Evolutionary conservation across 2,888 invertebrate genomes (phyloP), one percentile per base, ranked within the genome.

Genomic region (Pollenia angustigena): DNA sequence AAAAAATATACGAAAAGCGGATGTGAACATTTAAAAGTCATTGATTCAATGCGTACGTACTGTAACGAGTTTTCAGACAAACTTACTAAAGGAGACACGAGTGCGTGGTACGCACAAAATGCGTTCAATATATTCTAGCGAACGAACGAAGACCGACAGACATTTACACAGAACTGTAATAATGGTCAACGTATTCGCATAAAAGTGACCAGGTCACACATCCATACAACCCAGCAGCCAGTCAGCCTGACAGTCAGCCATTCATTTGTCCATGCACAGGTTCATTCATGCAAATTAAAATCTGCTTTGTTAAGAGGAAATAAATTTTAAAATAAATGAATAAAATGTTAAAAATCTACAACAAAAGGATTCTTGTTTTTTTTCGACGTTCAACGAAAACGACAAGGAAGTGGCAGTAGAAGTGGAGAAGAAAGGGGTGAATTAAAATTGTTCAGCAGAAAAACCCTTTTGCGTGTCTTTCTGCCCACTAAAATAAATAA

Each of bases 311-410:
- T 85, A 81, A 79, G 85, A 85, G 81, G 82, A 88, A 89, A 88
- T 88, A 88, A 88, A 89, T 89, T 89, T 87, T 88, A 86, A 89
- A 89, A 88, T 89, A 88, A 89, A 89, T 89, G 87, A 88, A 87
- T 85, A 82, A 85, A 87, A 85, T 85, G 81, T 78, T 81, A 79
- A 87, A 87, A 87, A 85, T 80, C 60, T 72, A 82, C 87, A 85
- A 88, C 85, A 85, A 88, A 87, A 87, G 66, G 78, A 80, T 76
- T 79, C 68, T 79, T 66, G 46, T 60, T 75, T 56, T 56, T 18
- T 32, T 48, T 44, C 23, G 52, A 9, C 52, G 11, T 56, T 50
- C 6, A 69, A 62, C 64, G 11, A 69, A 52, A 69, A 56, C 48
- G 69, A 56, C 42, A 80, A 54, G 12, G 44, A 50, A 40, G 72